phyloP scores from a whole-genome alignment of 2,113 vertebrate species.

The Leucopternis melanops region DNA sequence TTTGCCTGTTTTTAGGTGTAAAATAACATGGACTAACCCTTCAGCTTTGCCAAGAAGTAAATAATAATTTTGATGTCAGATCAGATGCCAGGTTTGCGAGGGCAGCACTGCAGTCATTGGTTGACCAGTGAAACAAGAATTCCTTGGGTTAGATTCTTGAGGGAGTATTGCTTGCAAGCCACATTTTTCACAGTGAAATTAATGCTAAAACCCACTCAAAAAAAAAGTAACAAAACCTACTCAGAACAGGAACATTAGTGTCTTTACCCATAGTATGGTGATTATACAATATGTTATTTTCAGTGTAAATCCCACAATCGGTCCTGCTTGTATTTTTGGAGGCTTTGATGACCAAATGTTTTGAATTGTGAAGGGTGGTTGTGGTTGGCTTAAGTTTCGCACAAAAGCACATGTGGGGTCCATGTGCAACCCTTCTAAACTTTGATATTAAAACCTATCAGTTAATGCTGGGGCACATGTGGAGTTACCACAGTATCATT shows the following conservation, averaged over 20 bases:
- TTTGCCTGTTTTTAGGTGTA: neutral
- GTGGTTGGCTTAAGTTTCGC: neutral
- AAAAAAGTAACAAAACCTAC: neutral
- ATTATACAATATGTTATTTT: neutral
- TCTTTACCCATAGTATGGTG: neutral
- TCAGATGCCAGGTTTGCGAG: neutral
- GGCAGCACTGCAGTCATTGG: neutral
- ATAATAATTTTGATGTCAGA: neutral
- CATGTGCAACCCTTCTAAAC: neutral
- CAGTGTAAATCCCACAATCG: neutral
- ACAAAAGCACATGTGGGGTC: neutral
- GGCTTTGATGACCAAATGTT: neutral
- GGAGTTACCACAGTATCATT: neutral
- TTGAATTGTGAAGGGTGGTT: neutral
- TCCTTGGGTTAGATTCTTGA: neutral
- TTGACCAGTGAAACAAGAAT: neutral
- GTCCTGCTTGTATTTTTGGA: slow-evolving; percentile 6
- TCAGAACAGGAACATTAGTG: neutral
- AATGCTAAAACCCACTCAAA: neutral
- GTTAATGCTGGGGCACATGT: neutral
- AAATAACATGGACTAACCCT: neutral
- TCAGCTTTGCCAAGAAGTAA: slow-evolving; percentile 1
- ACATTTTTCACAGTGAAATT: neutral
- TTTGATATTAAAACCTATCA: neutral
- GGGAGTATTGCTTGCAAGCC: neutral